Conservation (phyloP, 2,888 invertebrate genomes). For the Balanococcus diminutus region DNA sequence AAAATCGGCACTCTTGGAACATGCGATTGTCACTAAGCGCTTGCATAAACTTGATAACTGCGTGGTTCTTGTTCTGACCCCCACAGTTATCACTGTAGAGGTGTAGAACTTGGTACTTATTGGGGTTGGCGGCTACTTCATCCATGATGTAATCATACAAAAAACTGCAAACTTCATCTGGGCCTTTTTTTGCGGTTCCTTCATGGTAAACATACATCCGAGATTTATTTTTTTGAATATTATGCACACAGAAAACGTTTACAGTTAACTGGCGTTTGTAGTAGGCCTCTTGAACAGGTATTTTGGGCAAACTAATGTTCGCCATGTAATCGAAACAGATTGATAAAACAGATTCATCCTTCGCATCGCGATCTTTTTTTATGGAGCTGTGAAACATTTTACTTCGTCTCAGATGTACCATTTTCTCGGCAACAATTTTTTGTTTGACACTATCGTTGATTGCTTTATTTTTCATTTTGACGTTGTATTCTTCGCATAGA, state of each 20-base stretch:
- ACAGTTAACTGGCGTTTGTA: constrained; percentile 57
- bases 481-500: neutral
- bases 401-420: constrained; percentile 57
- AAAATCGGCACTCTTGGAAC: constrained; percentile 56
- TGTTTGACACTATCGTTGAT: no score
- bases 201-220: constrained; percentile 59
- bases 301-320: constrained; percentile 58
- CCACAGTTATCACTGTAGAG: constrained; percentile 59
- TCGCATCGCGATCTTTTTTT: constrained; percentile 57
- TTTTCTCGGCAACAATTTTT: constrained; percentile 58
- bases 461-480: no score
- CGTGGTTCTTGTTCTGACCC: constrained; percentile 59
- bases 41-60: constrained; percentile 53
- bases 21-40: constrained; percentile 56
- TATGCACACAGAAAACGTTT: constrained; percentile 57
- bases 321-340: constrained; percentile 60
- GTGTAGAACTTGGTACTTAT: no score
- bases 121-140: no score
- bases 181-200: constrained; percentile 57
- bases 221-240: constrained; percentile 58
- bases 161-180: constrained; percentile 57
- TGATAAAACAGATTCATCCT: constrained; percentile 55
- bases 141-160: no score
- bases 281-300: constrained; percentile 59
- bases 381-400: constrained; percentile 58